phyloP scores from a whole-genome alignment of 2,797 vertebrate species.

The Anisognathus igniventris region DNA sequence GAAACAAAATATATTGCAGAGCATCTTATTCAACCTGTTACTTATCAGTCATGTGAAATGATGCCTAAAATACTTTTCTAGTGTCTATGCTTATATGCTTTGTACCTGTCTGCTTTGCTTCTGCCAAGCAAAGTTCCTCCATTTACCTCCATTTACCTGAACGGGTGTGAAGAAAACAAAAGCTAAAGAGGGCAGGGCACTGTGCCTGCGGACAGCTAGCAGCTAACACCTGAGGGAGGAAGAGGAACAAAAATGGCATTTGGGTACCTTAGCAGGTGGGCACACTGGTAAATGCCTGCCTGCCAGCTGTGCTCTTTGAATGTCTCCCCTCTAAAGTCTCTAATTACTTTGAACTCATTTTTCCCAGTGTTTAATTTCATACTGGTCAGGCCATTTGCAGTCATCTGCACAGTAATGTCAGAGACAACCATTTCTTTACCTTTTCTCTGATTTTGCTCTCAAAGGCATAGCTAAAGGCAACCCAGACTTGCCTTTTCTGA shows the following conservation, averaged over 20 bases:
- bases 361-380: neutral
- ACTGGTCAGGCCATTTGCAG: neutral
- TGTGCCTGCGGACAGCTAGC: neutral
- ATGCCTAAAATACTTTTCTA: neutral
- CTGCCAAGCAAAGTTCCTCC: neutral
- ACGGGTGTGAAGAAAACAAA: neutral
- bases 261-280: neutral
- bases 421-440: neutral
- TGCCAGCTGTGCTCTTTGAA: neutral
- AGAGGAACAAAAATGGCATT: neutral
- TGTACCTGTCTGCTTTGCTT: neutral
- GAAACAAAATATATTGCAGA: neutral
- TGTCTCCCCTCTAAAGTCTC: neutral
- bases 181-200: neutral
- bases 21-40: neutral
- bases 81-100: neutral
- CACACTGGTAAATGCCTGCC: neutral
- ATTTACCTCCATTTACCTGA: neutral
- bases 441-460: neutral
- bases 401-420: neutral
- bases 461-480: neutral
- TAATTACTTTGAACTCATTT: neutral
- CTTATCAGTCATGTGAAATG: neutral
- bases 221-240: neutral
- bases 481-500: neutral